These are phyloP conservation scores for Struthidea cinerea DNA, from an alignment of 2,113 vertebrate genomes.

Conservation along the genomic window DNA sequence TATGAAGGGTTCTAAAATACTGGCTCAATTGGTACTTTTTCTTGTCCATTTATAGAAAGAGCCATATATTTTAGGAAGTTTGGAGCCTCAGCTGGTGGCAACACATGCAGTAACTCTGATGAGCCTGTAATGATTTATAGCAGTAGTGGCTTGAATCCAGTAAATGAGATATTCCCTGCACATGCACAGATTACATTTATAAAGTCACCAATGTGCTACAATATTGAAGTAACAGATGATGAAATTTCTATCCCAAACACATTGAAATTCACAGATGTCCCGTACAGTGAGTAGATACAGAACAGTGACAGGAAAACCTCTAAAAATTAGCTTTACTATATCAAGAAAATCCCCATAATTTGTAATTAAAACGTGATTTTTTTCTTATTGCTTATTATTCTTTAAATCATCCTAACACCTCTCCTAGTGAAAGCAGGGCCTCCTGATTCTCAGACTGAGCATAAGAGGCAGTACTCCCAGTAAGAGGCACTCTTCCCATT, in stretches of 20 bases:
- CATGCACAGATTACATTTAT: background rate
- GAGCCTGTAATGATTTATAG: constrained; percentile 15
- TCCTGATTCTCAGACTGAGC: background rate
- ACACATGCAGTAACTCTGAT: background rate
- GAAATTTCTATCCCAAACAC: constrained; percentile 7
- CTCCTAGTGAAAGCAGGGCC: background rate
- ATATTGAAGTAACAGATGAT: constrained; percentile 17
- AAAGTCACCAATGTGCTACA: background rate
- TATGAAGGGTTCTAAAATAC: background rate
- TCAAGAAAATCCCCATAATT: background rate
- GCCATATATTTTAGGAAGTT: background rate
- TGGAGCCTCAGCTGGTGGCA: background rate
- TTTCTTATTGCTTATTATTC: background rate
- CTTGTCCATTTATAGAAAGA: background rate
- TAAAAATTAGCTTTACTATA: background rate
- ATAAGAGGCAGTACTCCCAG: background rate
- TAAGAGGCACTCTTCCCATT: background rate
- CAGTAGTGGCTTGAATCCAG: background rate
- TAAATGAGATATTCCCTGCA: constrained; percentile 17
- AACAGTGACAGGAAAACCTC: background rate
- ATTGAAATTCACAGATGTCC: background rate
- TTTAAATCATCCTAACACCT: background rate
- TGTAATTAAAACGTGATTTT: background rate
- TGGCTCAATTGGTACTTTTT: background rate
- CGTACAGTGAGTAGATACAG: background rate